Conservation (phyloP, 2,888 invertebrate species). For the Iphiclides podalirius region DNA sequence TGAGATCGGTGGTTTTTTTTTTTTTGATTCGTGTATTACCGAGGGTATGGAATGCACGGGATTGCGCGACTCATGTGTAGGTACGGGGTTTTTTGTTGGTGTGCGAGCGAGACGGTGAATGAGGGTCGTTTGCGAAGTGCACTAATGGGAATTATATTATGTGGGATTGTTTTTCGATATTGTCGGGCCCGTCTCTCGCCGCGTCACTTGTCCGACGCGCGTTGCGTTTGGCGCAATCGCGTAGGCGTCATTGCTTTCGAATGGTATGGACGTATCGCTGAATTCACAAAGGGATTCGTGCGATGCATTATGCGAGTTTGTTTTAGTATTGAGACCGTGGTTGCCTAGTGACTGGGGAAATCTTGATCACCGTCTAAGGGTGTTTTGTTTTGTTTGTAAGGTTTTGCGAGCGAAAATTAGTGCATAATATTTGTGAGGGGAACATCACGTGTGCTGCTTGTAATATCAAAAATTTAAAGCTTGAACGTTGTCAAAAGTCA, state of each 20-base stretch:
- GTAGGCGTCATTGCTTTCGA: neutral
- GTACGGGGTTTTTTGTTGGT: conserved; percentile 65
- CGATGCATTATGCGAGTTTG: neutral
- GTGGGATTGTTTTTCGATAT: conserved; percentile 37
- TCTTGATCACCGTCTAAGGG: too few relatives aligned
- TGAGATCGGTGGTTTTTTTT: conserved; percentile 22
- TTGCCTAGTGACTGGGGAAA: neutral
- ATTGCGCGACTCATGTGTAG: conserved; percentile 67
- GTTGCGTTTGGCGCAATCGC: neutral
- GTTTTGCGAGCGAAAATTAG: too few relatives aligned
- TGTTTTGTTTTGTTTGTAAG: too few relatives aligned
- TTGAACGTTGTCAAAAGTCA: too few relatives aligned
- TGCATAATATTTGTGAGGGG: too few relatives aligned
- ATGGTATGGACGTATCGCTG: too few relatives aligned
- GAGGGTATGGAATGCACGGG: conserved; percentile 69
- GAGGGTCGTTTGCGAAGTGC: conserved; percentile 68
- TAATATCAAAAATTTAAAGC: too few relatives aligned
- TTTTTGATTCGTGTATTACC: conserved; percentile 41
- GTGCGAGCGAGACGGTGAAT: conserved; percentile 57
- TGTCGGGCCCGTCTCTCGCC: too few relatives aligned
- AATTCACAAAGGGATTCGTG: too few relatives aligned
- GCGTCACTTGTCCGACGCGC: neutral
- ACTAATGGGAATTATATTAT: conserved; percentile 72
- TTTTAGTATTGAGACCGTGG: neutral
- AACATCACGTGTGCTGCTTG: too few relatives aligned